phyloP scores from a whole-genome alignment of 1,140 invertebrate genomes.

The Cotesia typhae region DNA sequence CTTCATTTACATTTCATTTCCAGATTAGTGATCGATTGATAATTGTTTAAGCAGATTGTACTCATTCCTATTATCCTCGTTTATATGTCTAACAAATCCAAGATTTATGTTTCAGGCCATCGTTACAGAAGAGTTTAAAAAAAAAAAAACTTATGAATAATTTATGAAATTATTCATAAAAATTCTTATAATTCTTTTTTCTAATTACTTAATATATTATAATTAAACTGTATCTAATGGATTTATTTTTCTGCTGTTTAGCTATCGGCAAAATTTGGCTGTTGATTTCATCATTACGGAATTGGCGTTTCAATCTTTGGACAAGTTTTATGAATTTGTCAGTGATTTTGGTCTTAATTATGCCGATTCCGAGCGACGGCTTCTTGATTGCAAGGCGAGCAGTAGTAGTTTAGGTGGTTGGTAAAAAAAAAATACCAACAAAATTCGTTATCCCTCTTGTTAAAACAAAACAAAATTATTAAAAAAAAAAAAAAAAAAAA shows the following conservation, averaged over 20 bases:
- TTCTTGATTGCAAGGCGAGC: conserved; percentile 88
- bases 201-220: conserved; percentile 33
- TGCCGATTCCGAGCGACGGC: conserved; percentile 73
- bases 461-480: conserved; percentile 15
- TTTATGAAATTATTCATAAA: conserved; percentile 26
- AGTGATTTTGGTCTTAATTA: conserved; percentile 81
- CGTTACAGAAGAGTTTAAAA: too few relatives aligned
- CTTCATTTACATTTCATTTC: not conserved
- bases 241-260: conserved; percentile 73
- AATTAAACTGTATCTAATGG: conserved; percentile 50
- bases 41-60: not conserved
- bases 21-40: not conserved
- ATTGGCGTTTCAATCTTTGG: conserved; percentile 84
- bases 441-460: conserved; percentile 14
- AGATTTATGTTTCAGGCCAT: conserved; percentile 31
- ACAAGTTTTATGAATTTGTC: conserved; percentile 88
- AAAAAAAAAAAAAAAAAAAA: too few relatives aligned
- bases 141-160: too few relatives aligned
- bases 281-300: conserved; percentile 84
- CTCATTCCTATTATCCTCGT: not conserved
- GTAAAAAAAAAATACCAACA: conserved; percentile 47
- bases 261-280: conserved; percentile 91
- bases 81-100: conserved; percentile 21
- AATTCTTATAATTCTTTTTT: conserved; percentile 37
- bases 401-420: conserved; percentile 69